Percentiles rank a stretch among this genome's conserved stretches.
Evolutionary conservation across 1,140 invertebrate genomes (phyloP).

Genomic region (Drosophila elegans): DNA sequence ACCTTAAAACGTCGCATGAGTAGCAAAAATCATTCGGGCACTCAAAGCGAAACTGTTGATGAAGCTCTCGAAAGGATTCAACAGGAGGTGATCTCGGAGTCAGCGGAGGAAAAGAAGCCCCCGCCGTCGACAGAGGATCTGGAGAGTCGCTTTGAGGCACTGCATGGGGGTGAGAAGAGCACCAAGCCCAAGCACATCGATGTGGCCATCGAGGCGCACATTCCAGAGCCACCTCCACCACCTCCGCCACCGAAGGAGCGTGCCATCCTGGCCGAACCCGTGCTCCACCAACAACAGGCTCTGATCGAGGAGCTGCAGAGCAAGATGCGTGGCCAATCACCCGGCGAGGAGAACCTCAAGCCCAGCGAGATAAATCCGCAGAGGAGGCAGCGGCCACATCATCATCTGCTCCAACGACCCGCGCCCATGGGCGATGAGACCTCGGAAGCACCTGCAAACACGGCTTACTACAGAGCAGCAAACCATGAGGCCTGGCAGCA

Average conservation of each 20-base stretch:
- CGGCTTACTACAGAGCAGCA: conserved; percentile 80
- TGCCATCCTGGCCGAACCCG: conserved; percentile 13
- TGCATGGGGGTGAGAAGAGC: conserved; percentile 45
- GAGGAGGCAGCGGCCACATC: conserved; percentile 26
- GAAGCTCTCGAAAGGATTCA: conserved; percentile 62
- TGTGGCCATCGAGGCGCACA: conserved; percentile 70
- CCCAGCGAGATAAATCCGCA: conserved; percentile 76
- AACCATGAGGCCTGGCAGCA: conserved; percentile 74
- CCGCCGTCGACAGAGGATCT: conserved; percentile 64
- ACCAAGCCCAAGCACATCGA: conserved; percentile 39
- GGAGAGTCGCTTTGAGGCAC: conserved; percentile 68
- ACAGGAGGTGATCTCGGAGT: conserved; percentile 60
- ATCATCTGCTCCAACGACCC: conserved; percentile 57
- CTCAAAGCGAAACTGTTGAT: conserved; percentile 48
- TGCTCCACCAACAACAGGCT: conserved; percentile 57
- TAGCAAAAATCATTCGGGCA: conserved; percentile 47
- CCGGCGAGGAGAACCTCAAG: conserved; percentile 72
- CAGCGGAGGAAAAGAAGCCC: conserved; percentile 30
- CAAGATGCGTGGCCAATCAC: conserved; percentile 62
- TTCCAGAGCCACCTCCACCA: conserved; percentile 55
- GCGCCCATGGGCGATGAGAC: conserved; percentile 80
- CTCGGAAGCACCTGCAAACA: conserved; percentile 84
- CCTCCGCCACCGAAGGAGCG: conserved; percentile 45
- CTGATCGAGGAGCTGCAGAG: conserved; percentile 76
- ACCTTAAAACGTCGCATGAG: conserved; percentile 75